A percentile compares a stretch with the other conserved stretches of the same genome.
Evolutionary conservation across 2,113 vertebrate species (phyloP).

Genomic region (Scomber japonicus): DNA sequence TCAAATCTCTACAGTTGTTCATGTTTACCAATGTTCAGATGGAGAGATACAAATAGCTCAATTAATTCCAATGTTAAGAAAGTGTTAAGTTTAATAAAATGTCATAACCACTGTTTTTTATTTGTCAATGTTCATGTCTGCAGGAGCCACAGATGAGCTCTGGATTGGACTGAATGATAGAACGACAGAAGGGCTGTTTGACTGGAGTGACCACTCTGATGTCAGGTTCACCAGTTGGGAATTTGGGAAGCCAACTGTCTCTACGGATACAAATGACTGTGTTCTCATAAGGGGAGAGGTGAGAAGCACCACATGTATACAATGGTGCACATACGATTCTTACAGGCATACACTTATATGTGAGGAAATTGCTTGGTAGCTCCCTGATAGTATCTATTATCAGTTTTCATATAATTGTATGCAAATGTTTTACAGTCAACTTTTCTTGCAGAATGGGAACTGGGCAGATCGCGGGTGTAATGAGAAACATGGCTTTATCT

Average conservation of each 20-base stretch:
- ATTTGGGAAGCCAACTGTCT: constrained; percentile 86
- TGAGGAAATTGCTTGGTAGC: neutral
- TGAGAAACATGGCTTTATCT: constrained; percentile 88
- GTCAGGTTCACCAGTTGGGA: constrained; percentile 92
- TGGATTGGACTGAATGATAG: constrained; percentile 96
- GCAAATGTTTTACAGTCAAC: neutral
- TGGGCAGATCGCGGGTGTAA: constrained; percentile 92
- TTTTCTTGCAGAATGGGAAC: constrained; percentile 87
- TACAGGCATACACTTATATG: neutral
- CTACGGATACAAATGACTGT: constrained; percentile 87
- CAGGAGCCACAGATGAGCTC: constrained; percentile 88
- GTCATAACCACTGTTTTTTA: neutral
- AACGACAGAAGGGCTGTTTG: constrained; percentile 91
- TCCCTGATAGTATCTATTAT: neutral
- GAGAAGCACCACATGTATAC: neutral
- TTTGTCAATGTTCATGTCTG: constrained; percentile 10
- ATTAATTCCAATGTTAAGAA: neutral
- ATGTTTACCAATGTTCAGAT: neutral
- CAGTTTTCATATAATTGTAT: neutral
- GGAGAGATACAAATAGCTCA: neutral
- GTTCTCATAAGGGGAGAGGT: constrained; percentile 92
- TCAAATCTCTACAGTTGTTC: neutral
- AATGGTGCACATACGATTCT: neutral
- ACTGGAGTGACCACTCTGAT: constrained; percentile 91
- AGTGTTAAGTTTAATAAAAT: no score